Evolutionary conservation across 1,140 invertebrate species (phyloP).

Genomic region (Pogonognathellus flavescens): DNA sequence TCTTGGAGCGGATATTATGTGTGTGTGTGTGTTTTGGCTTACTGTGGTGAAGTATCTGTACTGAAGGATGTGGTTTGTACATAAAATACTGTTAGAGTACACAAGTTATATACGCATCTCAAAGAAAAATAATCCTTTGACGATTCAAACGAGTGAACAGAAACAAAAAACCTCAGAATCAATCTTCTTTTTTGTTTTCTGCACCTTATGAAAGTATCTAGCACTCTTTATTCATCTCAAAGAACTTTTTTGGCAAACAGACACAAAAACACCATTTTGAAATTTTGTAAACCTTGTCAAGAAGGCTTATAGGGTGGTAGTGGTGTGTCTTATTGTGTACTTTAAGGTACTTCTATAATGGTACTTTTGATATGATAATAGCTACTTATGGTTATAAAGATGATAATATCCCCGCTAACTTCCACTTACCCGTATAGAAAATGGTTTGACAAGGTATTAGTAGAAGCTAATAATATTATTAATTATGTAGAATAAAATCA

Average conservation of each 20-base stretch:
- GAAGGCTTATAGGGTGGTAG: background rate
- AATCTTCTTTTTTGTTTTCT: conserved; percentile 18
- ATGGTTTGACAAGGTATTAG: no score
- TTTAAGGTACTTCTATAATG: no score
- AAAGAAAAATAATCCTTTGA: conserved; percentile 34
- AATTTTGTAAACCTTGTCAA: background rate
- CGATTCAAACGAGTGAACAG: conserved; percentile 8
- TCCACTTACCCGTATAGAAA: no score
- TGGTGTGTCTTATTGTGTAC: no score
- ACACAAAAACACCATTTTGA: conserved; percentile 7
- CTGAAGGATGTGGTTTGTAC: no score
- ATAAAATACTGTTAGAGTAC: no score
- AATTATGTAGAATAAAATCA: no score
- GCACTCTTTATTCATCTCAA: background rate
- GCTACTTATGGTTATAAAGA: no score
- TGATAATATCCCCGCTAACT: no score
- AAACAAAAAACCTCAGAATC: conserved; percentile 13
- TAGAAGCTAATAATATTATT: no score
- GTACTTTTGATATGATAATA: no score
- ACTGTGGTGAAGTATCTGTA: background rate
- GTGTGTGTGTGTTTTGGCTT: background rate
- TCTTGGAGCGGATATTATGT: background rate
- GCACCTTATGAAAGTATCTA: background rate
- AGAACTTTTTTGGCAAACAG: background rate
- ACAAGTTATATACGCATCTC: background rate